Percentiles rank a stretch among this genome's conserved stretches.
phyloP scores from a whole-genome alignment of 1,140 invertebrate genomes.

The Pseudomyrmex concolor region DNA sequence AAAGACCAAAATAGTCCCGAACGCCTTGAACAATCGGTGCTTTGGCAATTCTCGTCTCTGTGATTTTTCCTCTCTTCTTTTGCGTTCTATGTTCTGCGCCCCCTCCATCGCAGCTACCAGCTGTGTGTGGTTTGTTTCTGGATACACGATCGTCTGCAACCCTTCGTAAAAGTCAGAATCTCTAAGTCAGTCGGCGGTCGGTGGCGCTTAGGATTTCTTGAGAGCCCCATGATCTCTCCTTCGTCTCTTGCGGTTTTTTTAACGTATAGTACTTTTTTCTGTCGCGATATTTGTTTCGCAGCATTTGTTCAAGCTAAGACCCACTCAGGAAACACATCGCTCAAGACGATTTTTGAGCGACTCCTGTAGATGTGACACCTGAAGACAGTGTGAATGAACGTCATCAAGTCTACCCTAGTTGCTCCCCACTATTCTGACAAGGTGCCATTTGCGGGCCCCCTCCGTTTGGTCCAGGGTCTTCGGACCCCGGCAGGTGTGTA shows the following conservation, averaged over 20 bases:
- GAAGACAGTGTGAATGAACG: background rate
- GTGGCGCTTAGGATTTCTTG: slow-evolving; percentile 49
- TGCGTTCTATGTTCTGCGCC: background rate
- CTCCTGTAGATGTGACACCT: background rate
- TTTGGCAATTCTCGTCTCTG: slow-evolving; percentile 3
- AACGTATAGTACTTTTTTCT: background rate
- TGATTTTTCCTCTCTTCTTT: slow-evolving; percentile 40
- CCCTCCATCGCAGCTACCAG: slow-evolving; percentile 31
- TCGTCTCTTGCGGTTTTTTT: background rate
- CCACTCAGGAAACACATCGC: background rate
- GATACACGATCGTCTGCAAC: slow-evolving; percentile 34
- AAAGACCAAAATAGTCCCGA: background rate
- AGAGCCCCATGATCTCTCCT: background rate
- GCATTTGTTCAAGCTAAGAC: background rate
- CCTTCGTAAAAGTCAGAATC: slow-evolving; percentile 55
- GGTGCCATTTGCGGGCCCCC: slow-evolving; percentile 64
- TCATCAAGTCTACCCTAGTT: slow-evolving; percentile 17
- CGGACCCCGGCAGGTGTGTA: slow-evolving; percentile 68
- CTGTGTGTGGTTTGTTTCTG: slow-evolving; percentile 66
- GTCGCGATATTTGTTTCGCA: background rate
- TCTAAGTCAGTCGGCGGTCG: slow-evolving; percentile 45
- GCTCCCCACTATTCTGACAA: slow-evolving; percentile 50
- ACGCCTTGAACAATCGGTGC: background rate
- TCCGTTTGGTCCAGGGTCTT: slow-evolving; percentile 35
- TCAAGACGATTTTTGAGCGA: background rate